Percentiles rank a stretch among this genome's conserved stretches.
Evolutionary conservation across 35 echinoderm and acorn worm genomes (phyloP).

Genomic region (Ophioderma brevispina): DNA sequence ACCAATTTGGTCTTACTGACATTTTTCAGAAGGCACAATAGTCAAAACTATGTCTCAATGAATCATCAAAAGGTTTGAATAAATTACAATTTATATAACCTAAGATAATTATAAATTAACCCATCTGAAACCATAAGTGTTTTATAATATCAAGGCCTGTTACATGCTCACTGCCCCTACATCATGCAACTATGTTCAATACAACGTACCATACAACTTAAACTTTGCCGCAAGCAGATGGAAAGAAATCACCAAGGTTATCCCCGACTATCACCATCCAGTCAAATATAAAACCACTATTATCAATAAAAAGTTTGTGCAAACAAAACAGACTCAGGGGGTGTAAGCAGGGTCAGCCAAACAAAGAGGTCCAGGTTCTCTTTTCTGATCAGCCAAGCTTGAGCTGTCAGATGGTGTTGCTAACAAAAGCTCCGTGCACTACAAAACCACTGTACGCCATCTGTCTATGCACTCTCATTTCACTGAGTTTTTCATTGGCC

Average conservation of each 20-base stretch:
- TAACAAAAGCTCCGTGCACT: slow-evolving; percentile 3
- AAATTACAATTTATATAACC: too few species aligned
- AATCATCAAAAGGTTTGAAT: too few species aligned
- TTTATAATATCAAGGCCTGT: too few species aligned
- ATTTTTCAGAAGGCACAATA: too few species aligned
- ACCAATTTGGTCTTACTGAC: too few species aligned
- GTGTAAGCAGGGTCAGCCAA: background rate
- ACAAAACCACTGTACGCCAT: background rate
- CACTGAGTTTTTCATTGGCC: background rate
- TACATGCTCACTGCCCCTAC: background rate
- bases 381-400: background rate
- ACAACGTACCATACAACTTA: background rate
- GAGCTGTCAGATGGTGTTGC: background rate
- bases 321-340: background rate
- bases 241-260: background rate
- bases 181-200: background rate
- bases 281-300: background rate
- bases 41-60: too few species aligned
- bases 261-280: background rate
- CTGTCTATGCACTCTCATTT: background rate
- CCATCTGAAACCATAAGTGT: too few species aligned
- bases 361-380: background rate
- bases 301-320: background rate
- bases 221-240: slow-evolving; percentile 1
- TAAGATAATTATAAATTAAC: too few species aligned